A percentile compares a stretch with the other conserved stretches of the same genome.
Evolutionary conservation across 2,797 vertebrate genomes (phyloP).

Genomic region (Urophycis tenuis): DNA sequence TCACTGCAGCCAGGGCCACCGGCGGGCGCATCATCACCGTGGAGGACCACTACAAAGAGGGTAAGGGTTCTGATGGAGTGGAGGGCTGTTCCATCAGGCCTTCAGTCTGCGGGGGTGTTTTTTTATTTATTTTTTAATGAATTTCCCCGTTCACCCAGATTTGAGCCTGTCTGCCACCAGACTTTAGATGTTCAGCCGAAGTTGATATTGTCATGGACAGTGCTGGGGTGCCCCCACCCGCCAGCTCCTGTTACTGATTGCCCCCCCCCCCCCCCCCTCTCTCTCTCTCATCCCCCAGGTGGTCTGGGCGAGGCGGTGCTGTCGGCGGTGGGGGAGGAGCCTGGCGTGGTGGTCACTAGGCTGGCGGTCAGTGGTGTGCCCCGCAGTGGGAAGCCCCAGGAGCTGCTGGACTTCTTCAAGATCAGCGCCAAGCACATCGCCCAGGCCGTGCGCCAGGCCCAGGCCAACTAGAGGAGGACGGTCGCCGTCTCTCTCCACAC

Average conservation of each 20-base stretch:
- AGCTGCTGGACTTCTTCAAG: constrained; percentile 77
- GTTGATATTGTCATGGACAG: neutral
- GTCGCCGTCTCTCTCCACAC: neutral
- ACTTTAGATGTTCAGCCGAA: too few species aligned
- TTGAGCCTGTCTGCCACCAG: too few species aligned
- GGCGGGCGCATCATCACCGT: constrained; percentile 81
- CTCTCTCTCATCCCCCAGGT: constrained; percentile 58
- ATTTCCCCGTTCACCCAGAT: too few species aligned
- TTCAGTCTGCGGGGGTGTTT: neutral
- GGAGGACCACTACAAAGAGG: constrained; percentile 87
- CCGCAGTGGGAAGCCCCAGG: constrained; percentile 70
- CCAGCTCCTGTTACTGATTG: neutral
- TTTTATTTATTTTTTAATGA: too few species aligned
- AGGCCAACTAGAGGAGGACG: constrained; percentile 64
- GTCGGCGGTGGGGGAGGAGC: constrained; percentile 73
- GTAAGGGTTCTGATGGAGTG: constrained; percentile 42
- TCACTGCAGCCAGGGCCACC: constrained; percentile 74
- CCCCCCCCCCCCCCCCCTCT: neutral
- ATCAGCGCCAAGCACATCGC: constrained; percentile 76
- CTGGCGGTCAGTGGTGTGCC: constrained; percentile 74
- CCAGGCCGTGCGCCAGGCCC: constrained; percentile 67
- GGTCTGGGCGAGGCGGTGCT: constrained; percentile 83
- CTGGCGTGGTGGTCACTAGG: constrained; percentile 72
- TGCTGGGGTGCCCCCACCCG: neutral
- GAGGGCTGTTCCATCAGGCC: too few species aligned